Evolutionary conservation across 2,888 invertebrate species (phyloP).

Genomic region (Chalcosyrphus nemorum): DNA sequence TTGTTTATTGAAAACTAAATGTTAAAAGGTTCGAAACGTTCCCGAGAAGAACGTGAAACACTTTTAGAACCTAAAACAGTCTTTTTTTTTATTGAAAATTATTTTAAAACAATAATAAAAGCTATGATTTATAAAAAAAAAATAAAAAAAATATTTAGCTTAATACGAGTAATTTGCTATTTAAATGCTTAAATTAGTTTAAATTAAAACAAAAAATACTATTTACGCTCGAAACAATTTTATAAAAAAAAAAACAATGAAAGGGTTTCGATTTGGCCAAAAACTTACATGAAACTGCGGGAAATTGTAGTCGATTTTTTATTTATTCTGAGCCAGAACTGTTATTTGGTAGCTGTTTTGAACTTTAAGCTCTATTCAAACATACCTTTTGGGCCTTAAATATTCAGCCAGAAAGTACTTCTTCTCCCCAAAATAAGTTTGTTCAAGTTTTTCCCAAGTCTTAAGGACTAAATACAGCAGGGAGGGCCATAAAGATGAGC

Average conservation of each 20-base stretch:
- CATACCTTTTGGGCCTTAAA: too few relatives aligned
- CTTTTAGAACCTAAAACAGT: constrained; percentile 62
- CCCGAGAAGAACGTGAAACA: constrained; percentile 13
- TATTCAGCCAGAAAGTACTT: too few relatives aligned
- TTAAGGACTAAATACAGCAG: too few relatives aligned
- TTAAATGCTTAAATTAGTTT: constrained; percentile 10
- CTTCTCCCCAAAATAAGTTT: too few relatives aligned
- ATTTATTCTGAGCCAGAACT: too few relatives aligned
- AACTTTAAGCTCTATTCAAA: too few relatives aligned
- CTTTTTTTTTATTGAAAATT: constrained; percentile 32
- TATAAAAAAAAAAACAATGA: neutral
- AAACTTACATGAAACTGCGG: too few relatives aligned
- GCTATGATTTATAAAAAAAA: constrained; percentile 4
- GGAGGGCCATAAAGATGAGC: too few relatives aligned
- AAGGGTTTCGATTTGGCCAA: neutral
- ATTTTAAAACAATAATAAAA: constrained; percentile 4
- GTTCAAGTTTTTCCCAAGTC: too few relatives aligned
- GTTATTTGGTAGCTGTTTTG: too few relatives aligned
- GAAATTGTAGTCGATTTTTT: too few relatives aligned
- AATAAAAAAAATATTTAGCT: constrained; percentile 8
- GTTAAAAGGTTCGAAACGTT: constrained; percentile 30
- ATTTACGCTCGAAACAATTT: neutral
- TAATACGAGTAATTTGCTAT: constrained; percentile 41
- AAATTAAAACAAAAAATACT: constrained; percentile 16
- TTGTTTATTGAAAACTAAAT: constrained; percentile 22